Conservation (phyloP, 2,888 invertebrate species). For the Nudaria mundana region DNA sequence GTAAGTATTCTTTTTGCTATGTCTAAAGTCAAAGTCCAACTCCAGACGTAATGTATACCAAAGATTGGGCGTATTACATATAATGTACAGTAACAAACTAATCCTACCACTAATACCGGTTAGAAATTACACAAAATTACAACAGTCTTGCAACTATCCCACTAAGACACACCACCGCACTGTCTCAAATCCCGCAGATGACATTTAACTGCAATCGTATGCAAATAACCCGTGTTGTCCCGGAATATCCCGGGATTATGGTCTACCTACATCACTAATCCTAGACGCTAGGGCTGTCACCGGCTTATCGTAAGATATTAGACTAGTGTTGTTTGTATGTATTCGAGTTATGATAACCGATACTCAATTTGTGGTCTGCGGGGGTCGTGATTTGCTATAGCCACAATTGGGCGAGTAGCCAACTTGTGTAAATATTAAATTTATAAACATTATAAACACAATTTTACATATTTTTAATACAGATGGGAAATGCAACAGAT, state of each 20-base stretch:
- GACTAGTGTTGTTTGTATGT: constrained; percentile 44
- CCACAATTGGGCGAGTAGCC: constrained; percentile 22
- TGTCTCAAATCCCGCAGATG: constrained; percentile 68
- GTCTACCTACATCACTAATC: constrained; percentile 60
- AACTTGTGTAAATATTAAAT: too few relatives aligned
- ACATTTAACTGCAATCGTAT: constrained; percentile 71
- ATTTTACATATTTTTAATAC: too few relatives aligned
- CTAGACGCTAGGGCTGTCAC: constrained; percentile 55
- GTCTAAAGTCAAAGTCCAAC: too few relatives aligned
- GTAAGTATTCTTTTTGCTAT: too few relatives aligned
- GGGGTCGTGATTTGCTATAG: constrained; percentile 26
- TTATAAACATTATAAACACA: too few relatives aligned
- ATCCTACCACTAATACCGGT: constrained; percentile 31
- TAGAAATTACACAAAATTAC: constrained; percentile 51
- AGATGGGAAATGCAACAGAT: too few relatives aligned
- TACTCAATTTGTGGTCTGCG: constrained; percentile 33
- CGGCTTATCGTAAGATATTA: constrained; percentile 64
- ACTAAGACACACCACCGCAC: constrained; percentile 37
- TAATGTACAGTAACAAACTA: background rate
- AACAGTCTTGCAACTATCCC: constrained; percentile 38
- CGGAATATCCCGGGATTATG: constrained; percentile 55
- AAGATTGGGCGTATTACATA: too few relatives aligned
- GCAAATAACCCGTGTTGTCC: constrained; percentile 60
- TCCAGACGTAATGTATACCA: too few relatives aligned
- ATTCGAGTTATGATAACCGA: constrained; percentile 36